phyloP scores from a whole-genome alignment of 2,113 vertebrate species.

The Picathartes gymnocephalus region DNA sequence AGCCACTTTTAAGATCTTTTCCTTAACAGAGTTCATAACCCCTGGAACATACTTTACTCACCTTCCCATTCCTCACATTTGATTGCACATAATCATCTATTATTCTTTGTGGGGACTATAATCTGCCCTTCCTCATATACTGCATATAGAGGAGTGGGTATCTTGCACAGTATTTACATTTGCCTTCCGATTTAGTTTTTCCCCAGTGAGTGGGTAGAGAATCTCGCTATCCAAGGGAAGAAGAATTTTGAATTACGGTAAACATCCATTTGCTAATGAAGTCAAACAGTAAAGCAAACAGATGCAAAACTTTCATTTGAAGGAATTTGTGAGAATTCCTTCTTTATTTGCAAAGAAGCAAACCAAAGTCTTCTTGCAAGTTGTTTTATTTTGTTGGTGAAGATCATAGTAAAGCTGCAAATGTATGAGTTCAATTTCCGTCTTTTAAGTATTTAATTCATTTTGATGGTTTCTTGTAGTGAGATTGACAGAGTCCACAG shows the following conservation, averaged over 20 bases:
- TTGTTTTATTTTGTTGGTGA: neutral
- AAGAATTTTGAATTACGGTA: neutral
- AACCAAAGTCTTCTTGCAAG: neutral
- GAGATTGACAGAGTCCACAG: neutral
- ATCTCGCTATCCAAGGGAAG: neutral
- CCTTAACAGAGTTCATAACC: neutral
- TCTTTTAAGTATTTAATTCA: neutral
- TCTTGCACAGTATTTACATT: neutral
- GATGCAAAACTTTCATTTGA: neutral
- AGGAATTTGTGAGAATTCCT: neutral
- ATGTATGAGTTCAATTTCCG: neutral
- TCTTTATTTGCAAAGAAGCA: neutral
- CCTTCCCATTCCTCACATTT: neutral
- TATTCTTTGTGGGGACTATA: neutral
- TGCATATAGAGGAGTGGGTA: neutral
- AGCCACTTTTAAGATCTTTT: neutral
- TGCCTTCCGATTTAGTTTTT: neutral
- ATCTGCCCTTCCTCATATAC: neutral
- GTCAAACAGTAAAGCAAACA: neutral
- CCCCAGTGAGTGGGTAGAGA: neutral
- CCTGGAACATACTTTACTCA: neutral
- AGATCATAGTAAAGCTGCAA: neutral
- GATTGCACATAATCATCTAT: neutral
- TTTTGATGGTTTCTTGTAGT: neutral
- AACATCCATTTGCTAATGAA: neutral